These are phyloP conservation scores for Stomorhina lunata DNA, from an alignment of 2,888 invertebrate species.

Conservation along the genomic window DNA sequence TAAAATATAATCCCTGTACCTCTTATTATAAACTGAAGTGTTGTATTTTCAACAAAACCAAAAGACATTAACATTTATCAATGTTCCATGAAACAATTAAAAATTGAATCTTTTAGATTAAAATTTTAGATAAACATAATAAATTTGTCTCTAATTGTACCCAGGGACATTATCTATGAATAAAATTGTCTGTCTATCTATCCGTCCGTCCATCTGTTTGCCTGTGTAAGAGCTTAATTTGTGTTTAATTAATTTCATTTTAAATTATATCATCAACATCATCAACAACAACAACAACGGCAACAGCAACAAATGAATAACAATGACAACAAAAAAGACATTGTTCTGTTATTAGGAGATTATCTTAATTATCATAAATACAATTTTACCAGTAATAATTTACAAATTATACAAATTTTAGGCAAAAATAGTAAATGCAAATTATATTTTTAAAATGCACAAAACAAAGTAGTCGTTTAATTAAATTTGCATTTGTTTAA, in stretches of 20 bases:
- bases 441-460: no score
- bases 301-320: slow-evolving; percentile 14
- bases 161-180: slow-evolving; percentile 11
- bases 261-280: slow-evolving; percentile 48
- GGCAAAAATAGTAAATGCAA: no score
- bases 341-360: slow-evolving; percentile 43
- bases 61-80: background rate
- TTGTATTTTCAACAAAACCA: background rate
- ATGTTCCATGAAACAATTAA: slow-evolving; percentile 27
- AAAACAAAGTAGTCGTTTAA: no score
- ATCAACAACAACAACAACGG: background rate
- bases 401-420: background rate
- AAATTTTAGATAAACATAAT: slow-evolving; percentile 37
- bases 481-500: no score
- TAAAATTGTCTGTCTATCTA: background rate
- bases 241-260: slow-evolving; percentile 62
- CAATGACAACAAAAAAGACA: slow-evolving; percentile 23
- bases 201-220: background rate
- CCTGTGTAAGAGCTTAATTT: slow-evolving; percentile 18
- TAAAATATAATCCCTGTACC: no score
- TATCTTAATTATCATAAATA: slow-evolving; percentile 57
- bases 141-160: slow-evolving; percentile 53
- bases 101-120: slow-evolving; percentile 50
- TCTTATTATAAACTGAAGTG: background rate
- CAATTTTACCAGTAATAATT: slow-evolving; percentile 34